Percentiles rank a stretch among this genome's conserved stretches.
phyloP scores from a whole-genome alignment of 2,888 invertebrate genomes.

The Troides helena region DNA sequence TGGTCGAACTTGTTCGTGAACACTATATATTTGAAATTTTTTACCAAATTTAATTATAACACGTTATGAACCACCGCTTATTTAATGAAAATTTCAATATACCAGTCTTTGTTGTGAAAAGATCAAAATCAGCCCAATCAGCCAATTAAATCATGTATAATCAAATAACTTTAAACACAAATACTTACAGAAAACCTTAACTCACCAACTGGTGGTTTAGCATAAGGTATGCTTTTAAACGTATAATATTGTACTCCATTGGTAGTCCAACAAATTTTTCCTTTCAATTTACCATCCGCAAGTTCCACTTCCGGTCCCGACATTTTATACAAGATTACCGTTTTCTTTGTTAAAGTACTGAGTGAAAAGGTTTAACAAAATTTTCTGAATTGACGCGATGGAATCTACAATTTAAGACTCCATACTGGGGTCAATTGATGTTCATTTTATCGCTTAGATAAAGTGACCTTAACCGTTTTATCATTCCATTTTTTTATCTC shows the following conservation, averaged over 20 bases:
- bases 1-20: too few species aligned
- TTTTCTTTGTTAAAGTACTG: not conserved
- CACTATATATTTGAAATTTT: too few species aligned
- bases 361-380: not conserved
- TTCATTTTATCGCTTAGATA: not conserved
- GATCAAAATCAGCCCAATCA: too few species aligned
- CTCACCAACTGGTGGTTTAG: constrained; percentile 74
- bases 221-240: constrained; percentile 80
- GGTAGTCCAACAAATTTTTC: constrained; percentile 54
- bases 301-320: constrained; percentile 49
- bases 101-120: too few species aligned
- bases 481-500: not conserved
- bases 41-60: too few species aligned
- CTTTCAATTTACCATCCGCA: constrained; percentile 71
- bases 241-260: constrained; percentile 63
- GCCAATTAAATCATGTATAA: too few species aligned
- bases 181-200: constrained; percentile 61
- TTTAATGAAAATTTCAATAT: too few species aligned
- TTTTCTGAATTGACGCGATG: not conserved
- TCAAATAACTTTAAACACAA: not conserved
- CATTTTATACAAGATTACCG: not conserved
- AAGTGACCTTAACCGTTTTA: not conserved
- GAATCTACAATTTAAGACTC: not conserved
- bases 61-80: too few species aligned
- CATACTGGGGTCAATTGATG: not conserved